Evolutionary conservation across 2,797 vertebrate genomes (phyloP).

Genomic region (Lophius americanus): DNA sequence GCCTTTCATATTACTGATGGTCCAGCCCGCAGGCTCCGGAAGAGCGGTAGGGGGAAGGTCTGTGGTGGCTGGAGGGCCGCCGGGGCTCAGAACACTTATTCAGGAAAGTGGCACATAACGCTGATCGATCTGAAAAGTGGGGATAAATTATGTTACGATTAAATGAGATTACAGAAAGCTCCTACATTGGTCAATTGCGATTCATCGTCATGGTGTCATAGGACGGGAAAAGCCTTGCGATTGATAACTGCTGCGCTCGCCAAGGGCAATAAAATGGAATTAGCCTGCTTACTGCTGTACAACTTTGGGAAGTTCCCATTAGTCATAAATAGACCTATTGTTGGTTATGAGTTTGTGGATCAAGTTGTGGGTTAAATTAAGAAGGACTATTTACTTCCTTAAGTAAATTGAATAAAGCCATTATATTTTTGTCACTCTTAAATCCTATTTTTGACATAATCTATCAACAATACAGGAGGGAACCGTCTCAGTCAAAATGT

Average conservation of each 20-base stretch:
- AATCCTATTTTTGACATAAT: background rate
- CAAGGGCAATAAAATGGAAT: constrained; percentile 37
- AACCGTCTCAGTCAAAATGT: background rate
- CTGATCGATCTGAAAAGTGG: constrained; percentile 53
- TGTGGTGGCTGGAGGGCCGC: constrained; percentile 18
- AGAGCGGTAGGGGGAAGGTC: constrained; percentile 28
- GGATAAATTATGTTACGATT: constrained; percentile 50
- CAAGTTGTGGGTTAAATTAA: constrained; percentile 12
- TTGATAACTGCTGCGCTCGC: constrained; percentile 29
- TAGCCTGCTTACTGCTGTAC: constrained; percentile 37
- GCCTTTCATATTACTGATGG: constrained; percentile 61
- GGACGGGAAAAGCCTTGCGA: constrained; percentile 36
- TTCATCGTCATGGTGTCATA: constrained; percentile 53
- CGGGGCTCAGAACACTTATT: constrained; percentile 25
- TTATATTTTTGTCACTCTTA: background rate
- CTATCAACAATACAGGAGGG: background rate
- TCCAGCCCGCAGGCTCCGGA: constrained; percentile 7
- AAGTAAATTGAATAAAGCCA: constrained; percentile 4
- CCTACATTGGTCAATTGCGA: constrained; percentile 55
- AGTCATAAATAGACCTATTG: constrained; percentile 26
- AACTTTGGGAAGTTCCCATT: constrained; percentile 24
- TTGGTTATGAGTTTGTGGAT: constrained; percentile 18
- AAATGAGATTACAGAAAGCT: constrained; percentile 64
- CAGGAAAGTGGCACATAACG: constrained; percentile 37
- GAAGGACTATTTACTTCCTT: background rate